Evolutionary conservation across 2,888 invertebrate species (phyloP), one percentile per base, ranked within the genome.

Genomic region (Heliconius ismenius): DNA sequence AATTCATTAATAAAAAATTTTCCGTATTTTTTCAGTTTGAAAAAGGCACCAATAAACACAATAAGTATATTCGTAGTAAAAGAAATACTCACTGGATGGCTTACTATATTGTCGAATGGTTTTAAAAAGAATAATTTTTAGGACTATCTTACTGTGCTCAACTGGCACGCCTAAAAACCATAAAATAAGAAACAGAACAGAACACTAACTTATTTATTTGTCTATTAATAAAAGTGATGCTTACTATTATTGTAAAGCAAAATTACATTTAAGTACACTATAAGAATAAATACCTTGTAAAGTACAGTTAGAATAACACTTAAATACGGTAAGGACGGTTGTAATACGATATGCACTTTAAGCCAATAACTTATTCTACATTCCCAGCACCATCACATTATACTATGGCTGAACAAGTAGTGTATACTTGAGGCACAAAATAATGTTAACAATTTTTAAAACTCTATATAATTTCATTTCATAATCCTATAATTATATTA

Each of bases 281-380:
- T 39, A 28, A 43, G 24, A 62, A 26, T 63, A 60, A 26, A 73
- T 73, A 73, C 26, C 62, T 62, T 63, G 62, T 62, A 60, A 39
- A 62, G 13, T 26, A 73, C 6, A 62, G 9, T 73, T 39, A 73
- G 3, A n/a, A 39, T 73, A 73, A 62, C 43, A 43, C 43, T 73
- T 73, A 62, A 72, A 63, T 63, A 73, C 73, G 21, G 24, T 60
- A 43, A 73, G 76, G 76, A 76, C 76, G 76, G 76, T 65, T 65
- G 72, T 43, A 76, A 76, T 60, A 54, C 76, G 76, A 76, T 76
- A 76, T 76, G 76, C 73, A 28, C n/a, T 62, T 43, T 73, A 73
- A 73, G 73, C 73, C 73, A 73, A 73, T 73, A 73, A 73, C 73
- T 73, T 73, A 73, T 62, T 43, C 73, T 73, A 73, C 39, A 62